Evolutionary conservation across 1,140 invertebrate genomes (phyloP).

Genomic region (Palaemon carinicauda): DNA sequence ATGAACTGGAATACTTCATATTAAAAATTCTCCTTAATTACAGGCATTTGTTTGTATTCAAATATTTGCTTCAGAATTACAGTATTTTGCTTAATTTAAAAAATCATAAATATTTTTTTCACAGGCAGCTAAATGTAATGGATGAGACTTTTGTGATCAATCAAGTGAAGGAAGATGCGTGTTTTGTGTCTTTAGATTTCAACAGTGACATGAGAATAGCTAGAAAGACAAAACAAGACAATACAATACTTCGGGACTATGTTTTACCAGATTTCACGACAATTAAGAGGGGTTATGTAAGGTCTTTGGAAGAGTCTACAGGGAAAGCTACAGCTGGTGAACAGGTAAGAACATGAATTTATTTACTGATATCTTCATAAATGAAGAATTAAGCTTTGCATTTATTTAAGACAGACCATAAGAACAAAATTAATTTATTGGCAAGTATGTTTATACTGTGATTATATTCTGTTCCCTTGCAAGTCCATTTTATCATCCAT

Average conservation of each 20-base stretch:
- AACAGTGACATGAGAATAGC: constrained; percentile 83
- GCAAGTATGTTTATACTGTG: no score
- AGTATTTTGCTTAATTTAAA: no score
- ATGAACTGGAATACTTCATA: no score
- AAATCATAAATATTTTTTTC: no score
- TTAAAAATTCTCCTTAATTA: constrained; percentile 9
- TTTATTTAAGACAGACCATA: no score
- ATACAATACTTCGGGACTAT: constrained; percentile 86
- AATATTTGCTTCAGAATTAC: constrained; percentile 45
- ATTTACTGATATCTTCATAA: no score
- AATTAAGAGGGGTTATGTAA: constrained; percentile 81
- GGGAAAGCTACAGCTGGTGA: constrained; percentile 73
- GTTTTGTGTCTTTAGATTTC: constrained; percentile 91
- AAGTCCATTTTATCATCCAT: no score
- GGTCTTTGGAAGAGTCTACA: constrained; percentile 67
- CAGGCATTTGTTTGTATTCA: constrained; percentile 11
- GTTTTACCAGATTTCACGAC: constrained; percentile 94
- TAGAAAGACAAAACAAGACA: constrained; percentile 71
- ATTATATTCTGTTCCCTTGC: no score
- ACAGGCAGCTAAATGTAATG: constrained; percentile 94
- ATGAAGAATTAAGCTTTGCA: no score
- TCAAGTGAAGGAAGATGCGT: constrained; percentile 97
- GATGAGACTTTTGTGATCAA: constrained; percentile 99
- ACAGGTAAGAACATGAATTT: constrained; percentile 67
- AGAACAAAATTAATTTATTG: no score